Evolutionary conservation across 2,797 vertebrate genomes (phyloP), one percentile per base, ranked within the genome.

Genomic region (Pseudopleuronectes americanus): DNA sequence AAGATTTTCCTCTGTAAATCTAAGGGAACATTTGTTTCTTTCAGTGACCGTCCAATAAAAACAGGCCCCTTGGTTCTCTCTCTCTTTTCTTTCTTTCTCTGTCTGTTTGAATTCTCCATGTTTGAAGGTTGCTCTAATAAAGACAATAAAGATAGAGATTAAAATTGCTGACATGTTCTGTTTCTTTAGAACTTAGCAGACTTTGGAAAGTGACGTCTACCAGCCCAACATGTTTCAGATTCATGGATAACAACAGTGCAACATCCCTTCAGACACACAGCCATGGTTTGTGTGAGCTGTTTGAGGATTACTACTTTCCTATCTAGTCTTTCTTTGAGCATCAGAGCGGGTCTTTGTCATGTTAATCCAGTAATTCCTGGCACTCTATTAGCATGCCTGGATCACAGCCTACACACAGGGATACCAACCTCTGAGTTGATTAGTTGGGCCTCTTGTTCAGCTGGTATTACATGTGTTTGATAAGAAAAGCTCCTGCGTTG

Each of bases 41-140:
- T 87, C 88, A 90, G 85, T 87, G 81, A 79, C 70, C 64, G 74
- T 80, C 87, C 84, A 87, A 81, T 89, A 90, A 92, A 92, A 92
- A 82, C 84, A 90, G 81, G 68, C 79, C 80, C 76, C 79, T 56
- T 80, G 83, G 76, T 54, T 79, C 73, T 71, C 71, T 70, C 51
- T 36, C 65, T 49, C 28, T 73, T 73, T 43, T 36, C 71, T 63
- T 64, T 66, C 57, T 26, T 38, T 10, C 57, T 65, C 61, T 59
- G 28, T 60, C 55, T 75, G 1, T 71, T 45, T 36, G 16, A 16
- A 13, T n/a, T 64, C 45, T 56, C 24, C 33, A 55, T 52, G 24
- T 69, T 38, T 49, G 0, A 51, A 13, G 5, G 41, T 7, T n/a
- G 17, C 53, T 36, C 3, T 13, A 38, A 13, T 38, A 38, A 43